Evolutionary conservation across 2,797 vertebrate species (phyloP).

Genomic region (Spinus pinus): DNA sequence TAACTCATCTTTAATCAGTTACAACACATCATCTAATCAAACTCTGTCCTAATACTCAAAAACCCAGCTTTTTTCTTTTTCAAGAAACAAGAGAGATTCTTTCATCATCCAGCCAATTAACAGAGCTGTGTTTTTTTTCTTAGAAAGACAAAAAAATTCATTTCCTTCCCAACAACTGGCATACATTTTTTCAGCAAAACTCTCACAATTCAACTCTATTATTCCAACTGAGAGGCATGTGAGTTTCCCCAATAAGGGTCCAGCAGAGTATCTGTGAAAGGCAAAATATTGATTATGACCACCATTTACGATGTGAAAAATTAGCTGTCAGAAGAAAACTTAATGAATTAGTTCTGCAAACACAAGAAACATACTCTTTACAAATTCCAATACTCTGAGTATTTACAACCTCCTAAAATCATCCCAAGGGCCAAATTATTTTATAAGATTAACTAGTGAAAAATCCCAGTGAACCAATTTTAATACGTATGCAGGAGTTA

Average conservation of each 20-base stretch:
- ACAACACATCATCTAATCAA: background rate
- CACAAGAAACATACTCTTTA: background rate
- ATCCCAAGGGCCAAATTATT: constrained; percentile 31
- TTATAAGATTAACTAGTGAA: constrained; percentile 21
- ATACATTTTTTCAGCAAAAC: background rate
- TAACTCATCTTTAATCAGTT: background rate
- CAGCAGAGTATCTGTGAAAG: background rate
- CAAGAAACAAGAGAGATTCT: background rate
- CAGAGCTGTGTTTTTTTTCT: background rate
- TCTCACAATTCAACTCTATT: background rate
- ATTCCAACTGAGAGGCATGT: background rate
- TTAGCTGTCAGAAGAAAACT: background rate
- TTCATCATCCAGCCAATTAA: background rate
- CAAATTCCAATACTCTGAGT: background rate
- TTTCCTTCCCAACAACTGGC: background rate
- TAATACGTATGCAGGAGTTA: background rate
- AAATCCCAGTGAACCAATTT: constrained; percentile 16
- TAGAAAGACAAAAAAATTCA: background rate
- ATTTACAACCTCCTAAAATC: constrained; percentile 10
- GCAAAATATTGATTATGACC: background rate
- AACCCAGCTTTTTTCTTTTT: background rate
- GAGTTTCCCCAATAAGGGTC: background rate
- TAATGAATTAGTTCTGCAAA: constrained; percentile 6
- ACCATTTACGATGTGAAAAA: background rate
- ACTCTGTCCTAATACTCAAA: background rate